Conservation (phyloP, 23 tunicate genomes). For the Oikopleura vanhoeffeni region DNA sequence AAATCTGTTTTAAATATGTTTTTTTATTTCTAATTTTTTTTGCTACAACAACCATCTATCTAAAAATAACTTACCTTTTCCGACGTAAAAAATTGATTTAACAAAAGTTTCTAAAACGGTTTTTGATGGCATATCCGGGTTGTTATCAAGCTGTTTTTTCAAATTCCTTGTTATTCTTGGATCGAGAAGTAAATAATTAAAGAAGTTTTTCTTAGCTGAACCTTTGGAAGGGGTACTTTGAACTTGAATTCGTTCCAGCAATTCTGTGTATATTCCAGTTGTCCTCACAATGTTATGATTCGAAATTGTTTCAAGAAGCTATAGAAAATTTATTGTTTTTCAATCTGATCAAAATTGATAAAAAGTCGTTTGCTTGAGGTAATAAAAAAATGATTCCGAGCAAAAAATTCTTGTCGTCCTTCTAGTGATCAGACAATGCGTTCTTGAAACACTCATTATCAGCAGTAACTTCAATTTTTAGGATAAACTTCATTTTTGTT, state of each 20-base stretch:
- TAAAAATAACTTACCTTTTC: conserved; percentile 6
- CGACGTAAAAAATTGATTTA: conserved; percentile 9
- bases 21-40: no score
- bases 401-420: no score
- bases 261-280: neutral
- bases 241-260: neutral
- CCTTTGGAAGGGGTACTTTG: neutral
- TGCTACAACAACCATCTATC: no score
- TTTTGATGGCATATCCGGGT: neutral
- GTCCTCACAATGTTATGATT: neutral
- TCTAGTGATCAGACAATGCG: no score
- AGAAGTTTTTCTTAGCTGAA: neutral
- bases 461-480: no score
- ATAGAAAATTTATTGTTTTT: no score
- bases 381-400: no score
- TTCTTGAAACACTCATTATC: no score
- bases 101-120: neutral
- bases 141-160: neutral
- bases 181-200: neutral
- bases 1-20: no score
- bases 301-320: neutral
- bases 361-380: no score
- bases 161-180: neutral
- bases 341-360: no score
- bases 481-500: no score